phyloP scores from a whole-genome alignment of 2,113 vertebrate genomes.

The Dascyllus trimaculatus region DNA sequence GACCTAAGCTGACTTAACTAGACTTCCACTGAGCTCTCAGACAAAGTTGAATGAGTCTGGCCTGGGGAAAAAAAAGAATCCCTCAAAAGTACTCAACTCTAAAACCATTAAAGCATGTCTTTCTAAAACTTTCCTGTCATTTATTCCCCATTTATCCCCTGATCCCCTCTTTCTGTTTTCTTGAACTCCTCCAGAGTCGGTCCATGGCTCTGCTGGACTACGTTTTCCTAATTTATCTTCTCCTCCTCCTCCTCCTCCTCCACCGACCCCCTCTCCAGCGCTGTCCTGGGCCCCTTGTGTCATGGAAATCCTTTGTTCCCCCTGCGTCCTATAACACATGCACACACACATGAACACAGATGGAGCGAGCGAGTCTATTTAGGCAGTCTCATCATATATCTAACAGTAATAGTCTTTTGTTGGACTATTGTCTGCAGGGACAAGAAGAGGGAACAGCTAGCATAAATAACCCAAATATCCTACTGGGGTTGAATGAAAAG shows the following conservation, averaged over 20 bases:
- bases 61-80: conserved; percentile 34
- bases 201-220: conserved; percentile 41
- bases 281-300: conserved; percentile 73
- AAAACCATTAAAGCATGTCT: conserved; percentile 81
- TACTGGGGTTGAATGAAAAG: conserved; percentile 5
- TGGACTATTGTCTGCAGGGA: conserved; percentile 11
- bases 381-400: conserved; percentile 44
- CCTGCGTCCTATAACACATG: conserved; percentile 49
- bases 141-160: conserved; percentile 69
- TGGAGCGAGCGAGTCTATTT: conserved; percentile 55
- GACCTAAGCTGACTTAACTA: conserved; percentile 61
- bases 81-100: conserved; percentile 64
- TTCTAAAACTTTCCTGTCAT: conserved; percentile 67
- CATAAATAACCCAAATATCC: neutral
- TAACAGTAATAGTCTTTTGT: conserved; percentile 57
- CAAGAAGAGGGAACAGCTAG: neutral
- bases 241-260: conserved; percentile 1
- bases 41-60: conserved; percentile 57
- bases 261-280: neutral
- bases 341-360: conserved; percentile 66
- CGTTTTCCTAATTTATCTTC: conserved; percentile 63
- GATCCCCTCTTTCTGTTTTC: conserved; percentile 69
- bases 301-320: conserved; percentile 78
- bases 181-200: conserved; percentile 45
- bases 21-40: conserved; percentile 57